Conservation (phyloP, 2,888 invertebrate species). For the Macaria liturata region DNA sequence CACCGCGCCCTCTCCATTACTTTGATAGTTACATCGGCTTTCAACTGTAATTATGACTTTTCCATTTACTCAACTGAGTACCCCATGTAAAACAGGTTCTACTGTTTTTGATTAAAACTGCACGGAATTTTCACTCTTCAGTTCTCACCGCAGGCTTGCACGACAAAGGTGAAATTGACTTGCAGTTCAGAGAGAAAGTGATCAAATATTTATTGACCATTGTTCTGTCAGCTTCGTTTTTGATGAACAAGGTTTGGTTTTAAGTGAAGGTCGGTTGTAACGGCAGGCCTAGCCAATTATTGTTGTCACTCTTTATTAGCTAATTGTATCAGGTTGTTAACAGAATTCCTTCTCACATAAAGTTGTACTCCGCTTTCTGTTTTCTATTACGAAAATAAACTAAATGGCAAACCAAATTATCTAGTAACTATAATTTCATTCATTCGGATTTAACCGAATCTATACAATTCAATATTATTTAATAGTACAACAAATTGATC, state of each 20-base stretch:
- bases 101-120: slow-evolving; percentile 1
- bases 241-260: slow-evolving; percentile 34
- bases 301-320: neutral
- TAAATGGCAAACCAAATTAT: too few species aligned
- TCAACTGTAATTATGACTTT: slow-evolving; percentile 42
- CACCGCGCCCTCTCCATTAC: slow-evolving; percentile 43
- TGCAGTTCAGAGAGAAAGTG: slow-evolving; percentile 27
- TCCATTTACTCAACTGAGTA: slow-evolving; percentile 25
- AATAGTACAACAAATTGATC: too few species aligned
- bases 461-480: too few species aligned
- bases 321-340: too few species aligned
- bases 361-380: too few species aligned
- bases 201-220: slow-evolving; percentile 12
- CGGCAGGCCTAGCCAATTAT: slow-evolving; percentile 22
- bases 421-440: too few species aligned
- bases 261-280: slow-evolving; percentile 30
- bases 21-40: slow-evolving; percentile 37
- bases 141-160: neutral
- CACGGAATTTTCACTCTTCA: slow-evolving; percentile 14
- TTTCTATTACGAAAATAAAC: too few species aligned
- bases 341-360: too few species aligned
- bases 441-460: too few species aligned
- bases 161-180: slow-evolving; percentile 6
- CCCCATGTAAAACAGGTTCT: slow-evolving; percentile 7
- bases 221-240: slow-evolving; percentile 28